Evolutionary conservation across 2,888 invertebrate species (phyloP), one percentile per base, ranked within the genome.

Genomic region (Kuschelorhynchus macadamiae): DNA sequence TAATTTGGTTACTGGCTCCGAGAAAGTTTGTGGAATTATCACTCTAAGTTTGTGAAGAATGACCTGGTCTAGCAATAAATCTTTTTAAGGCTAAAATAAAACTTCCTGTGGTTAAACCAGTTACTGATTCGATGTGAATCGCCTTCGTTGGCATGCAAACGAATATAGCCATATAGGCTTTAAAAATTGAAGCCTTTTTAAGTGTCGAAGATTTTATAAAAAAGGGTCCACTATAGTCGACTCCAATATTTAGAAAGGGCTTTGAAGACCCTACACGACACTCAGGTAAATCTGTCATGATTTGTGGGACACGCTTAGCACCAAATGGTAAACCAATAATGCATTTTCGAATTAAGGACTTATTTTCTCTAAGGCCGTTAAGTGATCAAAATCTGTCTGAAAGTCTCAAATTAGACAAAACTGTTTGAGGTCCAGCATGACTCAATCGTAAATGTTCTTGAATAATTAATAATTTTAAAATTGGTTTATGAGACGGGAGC

Each of bases 21-120:
- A 20, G 20, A 30, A 67, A 67, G 20, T 67, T 63, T 1, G 46
- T 64, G 39, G 12, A 62, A 60, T 67, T 67, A 21, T 65, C 67
- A 1, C 25, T 36, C 21, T 14, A 41, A 16, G 39, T 65, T 17
- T 11, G 11, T 3, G 12, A 11, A 5, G 52, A 33, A 14, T 52
- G 44, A 32, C 52, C 52, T 16, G 5, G 33, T 14, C 52, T 2
- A 2, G 41, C 9, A 25, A 52, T 50, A 52, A 67, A 67, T 1
- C 67, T 11, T 32, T 46, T 62, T 1, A 66, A 16, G 9, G 62
- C 36, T n/a, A 25, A 11, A 2, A 66, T 2, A 20, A 67, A 67
- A 17, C 7, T 32, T 3, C 62, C 66, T 8, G 59, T 66, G 1
- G 60, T 36, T 7, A 66, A 25, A 8, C 21, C 18, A n/a, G 50